These are phyloP conservation scores for Salminus brasiliensis DNA, from an alignment of 2,113 vertebrate genomes.

Conservation along the genomic window DNA sequence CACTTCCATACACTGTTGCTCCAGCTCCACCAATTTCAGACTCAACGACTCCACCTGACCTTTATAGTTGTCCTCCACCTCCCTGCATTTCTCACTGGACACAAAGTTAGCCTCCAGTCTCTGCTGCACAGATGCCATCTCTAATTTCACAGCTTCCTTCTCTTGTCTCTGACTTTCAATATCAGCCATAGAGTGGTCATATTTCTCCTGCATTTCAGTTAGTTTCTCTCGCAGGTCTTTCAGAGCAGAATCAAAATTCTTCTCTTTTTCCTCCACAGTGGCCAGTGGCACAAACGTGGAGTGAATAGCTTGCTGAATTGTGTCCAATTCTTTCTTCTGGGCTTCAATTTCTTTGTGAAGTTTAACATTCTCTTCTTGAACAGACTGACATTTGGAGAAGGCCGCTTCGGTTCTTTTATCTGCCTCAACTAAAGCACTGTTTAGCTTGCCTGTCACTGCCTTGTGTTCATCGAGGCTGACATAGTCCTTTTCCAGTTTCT, in stretches of 20 bases:
- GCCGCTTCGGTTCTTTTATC: conserved; percentile 63
- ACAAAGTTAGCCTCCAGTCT: conserved; percentile 74
- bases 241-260: conserved; percentile 70
- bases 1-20: conserved; percentile 67
- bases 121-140: conserved; percentile 73
- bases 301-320: conserved; percentile 89
- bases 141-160: conserved; percentile 72
- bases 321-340: conserved; percentile 90
- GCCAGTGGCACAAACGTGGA: conserved; percentile 83
- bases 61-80: conserved; percentile 70
- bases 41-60: conserved; percentile 69
- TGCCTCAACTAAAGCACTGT: conserved; percentile 60
- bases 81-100: conserved; percentile 71
- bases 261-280: conserved; percentile 80
- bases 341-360: conserved; percentile 85
- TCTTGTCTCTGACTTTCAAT: conserved; percentile 67
- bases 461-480: conserved; percentile 78
- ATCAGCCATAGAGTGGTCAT: conserved; percentile 65
- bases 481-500: conserved; percentile 73
- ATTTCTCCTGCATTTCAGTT: conserved; percentile 70
- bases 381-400: conserved; percentile 59
- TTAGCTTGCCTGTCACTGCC: conserved; percentile 59
- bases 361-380: conserved; percentile 77
- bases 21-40: conserved; percentile 70
- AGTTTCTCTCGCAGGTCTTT: conserved; percentile 76